These are phyloP conservation scores for Osmerus mordax DNA, from an alignment of 2,113 vertebrate species.

Conservation along the genomic window DNA sequence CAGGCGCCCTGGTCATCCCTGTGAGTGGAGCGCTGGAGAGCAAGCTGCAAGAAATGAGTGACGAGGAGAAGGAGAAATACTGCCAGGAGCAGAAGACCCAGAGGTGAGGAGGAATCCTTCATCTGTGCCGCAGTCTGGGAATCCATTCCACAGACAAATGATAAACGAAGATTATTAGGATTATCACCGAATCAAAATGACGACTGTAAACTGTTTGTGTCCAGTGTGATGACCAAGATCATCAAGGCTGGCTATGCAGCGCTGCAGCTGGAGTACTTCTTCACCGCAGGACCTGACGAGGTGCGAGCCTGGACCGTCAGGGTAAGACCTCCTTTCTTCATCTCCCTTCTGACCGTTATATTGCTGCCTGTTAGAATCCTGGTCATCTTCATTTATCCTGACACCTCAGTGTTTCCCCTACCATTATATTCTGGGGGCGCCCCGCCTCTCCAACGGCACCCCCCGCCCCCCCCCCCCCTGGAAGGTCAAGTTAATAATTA, in stretches of 20 bases:
- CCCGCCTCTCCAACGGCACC: too few species aligned
- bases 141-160: not conserved
- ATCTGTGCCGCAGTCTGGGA: not conserved
- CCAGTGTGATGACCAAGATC: constrained; percentile 93
- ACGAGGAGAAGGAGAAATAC: constrained; percentile 93
- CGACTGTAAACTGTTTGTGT: not conserved
- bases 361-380: not conserved
- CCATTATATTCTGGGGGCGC: too few species aligned
- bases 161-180: too few species aligned
- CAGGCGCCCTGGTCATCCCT: constrained; percentile 93
- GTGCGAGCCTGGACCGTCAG: constrained; percentile 98
- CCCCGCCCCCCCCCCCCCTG: too few species aligned
- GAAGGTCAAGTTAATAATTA: too few species aligned
- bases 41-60: constrained; percentile 92
- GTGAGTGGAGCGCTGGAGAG: constrained; percentile 93
- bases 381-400: too few species aligned
- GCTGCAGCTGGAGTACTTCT: constrained; percentile 99
- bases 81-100: constrained; percentile 95
- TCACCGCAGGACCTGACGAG: constrained; percentile 98
- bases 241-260: constrained; percentile 95
- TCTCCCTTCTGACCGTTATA: not conserved
- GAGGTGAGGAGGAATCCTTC: constrained; percentile 77
- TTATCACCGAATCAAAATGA: not conserved
- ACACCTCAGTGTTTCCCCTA: too few species aligned
- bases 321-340: constrained; percentile 73